Evolutionary conservation across 2,888 invertebrate species (phyloP), one percentile per base, ranked within the genome.

Genomic region (Cotesia congregata): DNA sequence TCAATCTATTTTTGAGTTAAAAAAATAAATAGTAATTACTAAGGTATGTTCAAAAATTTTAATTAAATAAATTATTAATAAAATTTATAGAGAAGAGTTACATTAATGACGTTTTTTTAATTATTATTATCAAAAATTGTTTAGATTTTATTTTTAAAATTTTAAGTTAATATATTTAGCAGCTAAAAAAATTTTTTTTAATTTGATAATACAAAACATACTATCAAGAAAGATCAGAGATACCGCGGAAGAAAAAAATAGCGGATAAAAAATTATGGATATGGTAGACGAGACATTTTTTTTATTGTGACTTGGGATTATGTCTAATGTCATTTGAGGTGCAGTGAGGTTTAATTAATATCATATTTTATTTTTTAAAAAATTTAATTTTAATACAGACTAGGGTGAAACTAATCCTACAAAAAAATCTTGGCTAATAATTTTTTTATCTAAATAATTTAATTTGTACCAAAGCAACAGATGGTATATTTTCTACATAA

Each of bases 301-400:
- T 72, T 39, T 74, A 50, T 67, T 38, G 17, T 5, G 50, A 50
- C 50, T 50, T 2, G 50, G 50, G 50, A 9, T 50, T 9, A 50
- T 50, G 50, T 50, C 50, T 50, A 50, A 50, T 50, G 50, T 50
- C 59, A 72, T 65, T 73, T 77, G 73, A 79, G 75, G 77, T 79
- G 71, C 75, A 77, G 79, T 77, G 77, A 77, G 77, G 77, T 73
- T 77, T 75, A 79, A 79, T 79, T 79, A 79, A 75, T 77, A 71
- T 77, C 75, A 77, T 73, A 73, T 73, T 77, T 72, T 77, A 77
- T 77, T 50, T 50, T 50, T 50, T 12, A 41, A 30, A 30, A 30
- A 30, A 30, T 30, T 30, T 30, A 30, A 30, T 30, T 30, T 30
- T 30, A 30, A 50, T 12, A 9, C 50, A 50, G 12, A 9, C 50